phyloP scores from a whole-genome alignment of 2,797 vertebrate genomes.

The Tokudaia tokunoshimensis region DNA sequence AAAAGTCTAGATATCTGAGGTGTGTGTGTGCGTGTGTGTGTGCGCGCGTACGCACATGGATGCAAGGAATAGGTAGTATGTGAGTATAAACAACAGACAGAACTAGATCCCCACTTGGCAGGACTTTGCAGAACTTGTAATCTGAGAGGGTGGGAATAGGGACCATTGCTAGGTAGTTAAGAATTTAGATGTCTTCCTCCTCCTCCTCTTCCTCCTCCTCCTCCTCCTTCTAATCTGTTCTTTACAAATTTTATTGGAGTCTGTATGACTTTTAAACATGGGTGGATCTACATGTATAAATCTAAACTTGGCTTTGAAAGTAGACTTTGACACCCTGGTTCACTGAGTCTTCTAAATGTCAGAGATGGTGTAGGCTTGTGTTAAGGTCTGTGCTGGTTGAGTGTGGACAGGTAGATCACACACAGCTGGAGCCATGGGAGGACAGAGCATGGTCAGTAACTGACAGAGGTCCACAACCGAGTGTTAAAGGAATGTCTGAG shows the following conservation, averaged over 20 bases:
- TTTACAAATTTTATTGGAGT: slow-evolving; percentile 20
- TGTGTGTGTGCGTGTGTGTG: not conserved
- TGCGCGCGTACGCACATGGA: not conserved
- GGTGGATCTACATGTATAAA: not conserved
- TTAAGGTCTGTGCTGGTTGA: not conserved
- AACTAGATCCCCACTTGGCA: not conserved
- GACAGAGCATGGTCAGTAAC: no score
- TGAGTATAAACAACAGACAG: not conserved
- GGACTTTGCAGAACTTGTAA: not conserved
- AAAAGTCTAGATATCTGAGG: not conserved
- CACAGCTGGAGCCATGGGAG: not conserved
- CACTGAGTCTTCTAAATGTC: not conserved
- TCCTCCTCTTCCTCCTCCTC: no score
- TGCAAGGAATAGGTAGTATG: not conserved
- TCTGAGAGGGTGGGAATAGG: not conserved
- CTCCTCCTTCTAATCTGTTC: not conserved
- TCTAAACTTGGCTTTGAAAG: not conserved
- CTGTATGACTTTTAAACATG: not conserved
- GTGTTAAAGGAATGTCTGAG: no score
- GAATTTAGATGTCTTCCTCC: not conserved
- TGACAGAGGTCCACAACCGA: no score
- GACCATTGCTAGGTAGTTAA: not conserved
- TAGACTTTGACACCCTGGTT: not conserved
- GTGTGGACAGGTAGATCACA: not conserved
- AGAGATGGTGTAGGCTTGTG: not conserved